Conservation (phyloP, 2,797 vertebrate genomes). For the Peromyscus attwateri region DNA sequence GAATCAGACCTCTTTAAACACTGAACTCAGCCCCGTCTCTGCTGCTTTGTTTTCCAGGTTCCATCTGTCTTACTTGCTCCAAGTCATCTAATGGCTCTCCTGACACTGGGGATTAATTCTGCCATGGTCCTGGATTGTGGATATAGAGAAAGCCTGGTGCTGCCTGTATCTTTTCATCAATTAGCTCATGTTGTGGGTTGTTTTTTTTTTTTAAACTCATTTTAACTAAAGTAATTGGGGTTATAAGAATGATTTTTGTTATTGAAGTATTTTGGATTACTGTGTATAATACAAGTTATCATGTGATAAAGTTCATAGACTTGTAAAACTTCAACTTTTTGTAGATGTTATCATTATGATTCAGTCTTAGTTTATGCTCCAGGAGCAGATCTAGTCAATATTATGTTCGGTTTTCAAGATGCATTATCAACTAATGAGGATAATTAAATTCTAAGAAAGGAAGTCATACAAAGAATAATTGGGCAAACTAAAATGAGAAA, state of each 20-base stretch:
- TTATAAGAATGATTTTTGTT: slow-evolving; percentile 54
- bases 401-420: slow-evolving; percentile 52
- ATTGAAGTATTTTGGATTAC: slow-evolving; percentile 37
- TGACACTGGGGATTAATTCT: slow-evolving; percentile 98
- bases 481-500: slow-evolving; percentile 58
- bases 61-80: slow-evolving; percentile 98
- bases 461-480: not conserved
- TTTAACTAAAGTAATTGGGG: slow-evolving; percentile 54
- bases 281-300: not conserved
- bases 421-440: not conserved
- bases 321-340: slow-evolving; percentile 50
- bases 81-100: slow-evolving; percentile 97
- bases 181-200: slow-evolving; percentile 6
- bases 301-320: slow-evolving; percentile 17
- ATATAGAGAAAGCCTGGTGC: slow-evolving; percentile 95
- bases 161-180: slow-evolving; percentile 96
- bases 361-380: not conserved
- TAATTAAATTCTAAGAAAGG: slow-evolving; percentile 57
- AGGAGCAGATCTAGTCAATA: slow-evolving; percentile 40
- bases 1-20: not conserved
- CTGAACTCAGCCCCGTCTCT: not conserved
- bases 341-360: slow-evolving; percentile 22
- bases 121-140: slow-evolving; percentile 98
- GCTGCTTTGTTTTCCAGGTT: slow-evolving; percentile 89
- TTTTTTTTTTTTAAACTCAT: not conserved